Evolutionary conservation across 2,797 vertebrate species (phyloP).

Genomic region (Brachyalestes nurse): DNA sequence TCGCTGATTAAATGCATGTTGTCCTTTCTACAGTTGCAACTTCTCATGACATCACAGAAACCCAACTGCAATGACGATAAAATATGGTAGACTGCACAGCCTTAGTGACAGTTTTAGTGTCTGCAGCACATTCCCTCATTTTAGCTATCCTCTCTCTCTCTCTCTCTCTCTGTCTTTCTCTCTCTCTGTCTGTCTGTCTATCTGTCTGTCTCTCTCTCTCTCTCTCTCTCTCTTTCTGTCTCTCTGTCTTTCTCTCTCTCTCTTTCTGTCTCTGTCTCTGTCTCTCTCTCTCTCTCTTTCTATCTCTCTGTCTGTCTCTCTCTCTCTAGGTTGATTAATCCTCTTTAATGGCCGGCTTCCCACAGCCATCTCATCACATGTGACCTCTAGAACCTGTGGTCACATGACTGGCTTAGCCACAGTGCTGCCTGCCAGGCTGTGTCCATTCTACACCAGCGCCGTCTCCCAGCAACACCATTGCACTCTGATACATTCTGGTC

Average conservation of each 20-base stretch:
- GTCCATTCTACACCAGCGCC: conserved; percentile 22
- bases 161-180: background rate
- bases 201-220: background rate
- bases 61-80: too few relatives aligned
- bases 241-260: background rate
- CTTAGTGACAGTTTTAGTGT: too few relatives aligned
- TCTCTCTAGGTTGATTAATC: conserved; percentile 27
- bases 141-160: background rate
- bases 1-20: too few relatives aligned
- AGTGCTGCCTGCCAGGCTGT: conserved; percentile 19
- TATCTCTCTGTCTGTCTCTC: background rate
- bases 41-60: too few relatives aligned
- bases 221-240: background rate
- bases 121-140: too few relatives aligned
- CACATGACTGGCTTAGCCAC: conserved; percentile 35
- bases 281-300: background rate
- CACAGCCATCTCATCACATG: conserved; percentile 40
- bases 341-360: conserved; percentile 36
- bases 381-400: conserved; percentile 37
- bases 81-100: too few relatives aligned
- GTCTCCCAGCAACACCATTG: conserved; percentile 39
- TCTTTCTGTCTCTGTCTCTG: background rate
- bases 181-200: too few relatives aligned
- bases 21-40: too few relatives aligned
- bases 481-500: background rate